Evolutionary conservation across 2,888 invertebrate genomes (phyloP), one percentile per base, ranked within the genome.

Genomic region (Acrocera orbiculus): DNA sequence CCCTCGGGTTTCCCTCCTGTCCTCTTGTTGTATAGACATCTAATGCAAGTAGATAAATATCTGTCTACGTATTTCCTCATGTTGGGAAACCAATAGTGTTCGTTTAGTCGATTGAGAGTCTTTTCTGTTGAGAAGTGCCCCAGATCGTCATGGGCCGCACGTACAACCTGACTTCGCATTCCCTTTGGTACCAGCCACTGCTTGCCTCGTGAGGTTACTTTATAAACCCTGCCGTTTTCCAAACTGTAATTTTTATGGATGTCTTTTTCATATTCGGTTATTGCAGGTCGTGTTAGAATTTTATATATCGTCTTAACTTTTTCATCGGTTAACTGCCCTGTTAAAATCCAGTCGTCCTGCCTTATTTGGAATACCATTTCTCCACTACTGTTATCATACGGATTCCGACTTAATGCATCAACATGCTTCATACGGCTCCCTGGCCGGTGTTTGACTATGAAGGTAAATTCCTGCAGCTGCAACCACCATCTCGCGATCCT

Each of bases 51-150:
- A 3, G 30, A 34, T 5, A 60, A 50, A 36, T 61, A 58, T 31
- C 52, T 46, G 25, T 48, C 45, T 3, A 56, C 49, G 27, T 52
- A 56, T 4, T 39, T 26, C 16, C 42, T 39, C 53, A 58, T 53
- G 5, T 46, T 45, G 0, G 49, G 48, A 35, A 61, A 60, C 55
- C 55, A 61, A 40, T 54, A 61, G 6, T 43, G 37, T 17, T 46
- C 43, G 1, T 38, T n/a, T 43, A 46, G 9, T 46, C 47, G 10
- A 34, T 44, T 17, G 45, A 49, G 2, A 42, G 24, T 5, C 43
- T 52, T 41, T 9, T 41, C 38, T 5, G 34, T 13, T 5, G 31
- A 31, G 25, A 39, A 39, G 32, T 40, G 41, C 3, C 35, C 38
- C 17, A 37, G 26, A 20, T 40, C 35, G 16, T 40, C 41, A 20